These are phyloP conservation scores for Dendroctonus valens DNA, from an alignment of 1,140 invertebrate species.

Conservation along the genomic window DNA sequence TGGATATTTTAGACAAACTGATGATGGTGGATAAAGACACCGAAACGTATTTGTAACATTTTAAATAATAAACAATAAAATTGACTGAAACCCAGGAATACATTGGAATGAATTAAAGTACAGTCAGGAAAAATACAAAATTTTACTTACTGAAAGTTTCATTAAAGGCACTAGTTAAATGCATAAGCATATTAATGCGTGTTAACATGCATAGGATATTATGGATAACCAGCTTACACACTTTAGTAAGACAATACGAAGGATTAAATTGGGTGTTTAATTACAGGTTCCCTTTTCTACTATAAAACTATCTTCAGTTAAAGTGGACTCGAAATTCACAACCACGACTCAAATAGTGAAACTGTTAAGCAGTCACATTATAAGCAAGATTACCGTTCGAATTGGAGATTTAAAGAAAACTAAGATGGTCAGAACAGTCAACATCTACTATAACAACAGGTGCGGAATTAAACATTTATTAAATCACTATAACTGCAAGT, in stretches of 20 bases:
- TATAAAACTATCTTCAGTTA: constrained; percentile 91
- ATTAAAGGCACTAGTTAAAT: no score
- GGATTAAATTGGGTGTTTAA: background rate
- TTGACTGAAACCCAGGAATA: no score
- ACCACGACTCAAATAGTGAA: constrained; percentile 98
- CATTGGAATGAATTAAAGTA: no score
- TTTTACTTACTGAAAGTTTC: no score
- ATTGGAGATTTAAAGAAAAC: constrained; percentile 94
- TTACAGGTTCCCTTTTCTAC: constrained; percentile 74
- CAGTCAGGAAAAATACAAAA: background rate
- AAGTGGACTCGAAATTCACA: constrained; percentile 96
- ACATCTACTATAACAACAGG: constrained; percentile 96
- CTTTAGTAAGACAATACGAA: no score
- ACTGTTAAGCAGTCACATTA: constrained; percentile 89
- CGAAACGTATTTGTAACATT: no score
- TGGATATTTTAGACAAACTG: no score
- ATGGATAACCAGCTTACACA: no score
- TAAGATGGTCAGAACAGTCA: constrained; percentile 96
- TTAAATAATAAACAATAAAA: no score
- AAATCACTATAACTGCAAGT: background rate
- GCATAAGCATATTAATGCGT: no score
- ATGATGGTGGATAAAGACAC: no score
- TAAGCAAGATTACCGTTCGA: constrained; percentile 89
- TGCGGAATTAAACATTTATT: background rate
- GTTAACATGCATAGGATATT: no score